phyloP scores from a whole-genome alignment of 2,113 vertebrate species.

The Dinomys branickii region DNA sequence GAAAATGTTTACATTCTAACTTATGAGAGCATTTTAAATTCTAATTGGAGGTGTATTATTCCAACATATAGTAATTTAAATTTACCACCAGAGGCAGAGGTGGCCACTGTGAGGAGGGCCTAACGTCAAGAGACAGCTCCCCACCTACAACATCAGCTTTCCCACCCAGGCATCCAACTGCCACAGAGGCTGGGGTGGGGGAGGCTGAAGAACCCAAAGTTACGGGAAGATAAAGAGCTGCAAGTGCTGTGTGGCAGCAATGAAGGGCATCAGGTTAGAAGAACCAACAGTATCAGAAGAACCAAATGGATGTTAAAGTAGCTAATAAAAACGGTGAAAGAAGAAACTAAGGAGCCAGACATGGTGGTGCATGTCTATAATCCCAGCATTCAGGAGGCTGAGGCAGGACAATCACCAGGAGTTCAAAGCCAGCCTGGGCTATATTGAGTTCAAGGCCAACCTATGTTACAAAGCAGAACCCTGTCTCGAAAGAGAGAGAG shows the following conservation, averaged over 20 bases:
- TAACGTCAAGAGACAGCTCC: not conserved
- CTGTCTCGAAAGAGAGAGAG: not conserved
- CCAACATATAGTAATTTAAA: slow-evolving; percentile 6
- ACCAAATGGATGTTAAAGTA: not conserved
- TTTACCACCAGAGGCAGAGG: not conserved
- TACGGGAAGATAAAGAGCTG: not conserved
- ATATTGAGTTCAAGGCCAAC: not conserved
- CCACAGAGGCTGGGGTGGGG: not conserved
- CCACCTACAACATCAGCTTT: not conserved
- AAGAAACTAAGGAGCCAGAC: not conserved
- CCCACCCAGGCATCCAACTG: not conserved
- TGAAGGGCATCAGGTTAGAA: slow-evolving; percentile 18
- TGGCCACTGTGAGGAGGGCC: not conserved
- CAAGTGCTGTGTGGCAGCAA: not conserved
- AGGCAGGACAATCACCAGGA: not conserved
- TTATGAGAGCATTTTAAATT: not conserved
- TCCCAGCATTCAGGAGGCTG: not conserved
- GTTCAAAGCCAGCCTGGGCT: not conserved
- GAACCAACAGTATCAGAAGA: not conserved
- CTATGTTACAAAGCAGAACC: not conserved
- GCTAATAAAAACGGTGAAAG: not conserved
- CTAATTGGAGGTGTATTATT: not conserved
- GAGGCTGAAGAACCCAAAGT: not conserved
- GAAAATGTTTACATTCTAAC: slow-evolving; percentile 9
- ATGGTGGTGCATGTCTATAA: not conserved